Evolutionary conservation across 2,113 vertebrate genomes (phyloP).

Genomic region (Spermophilus dauricus): DNA sequence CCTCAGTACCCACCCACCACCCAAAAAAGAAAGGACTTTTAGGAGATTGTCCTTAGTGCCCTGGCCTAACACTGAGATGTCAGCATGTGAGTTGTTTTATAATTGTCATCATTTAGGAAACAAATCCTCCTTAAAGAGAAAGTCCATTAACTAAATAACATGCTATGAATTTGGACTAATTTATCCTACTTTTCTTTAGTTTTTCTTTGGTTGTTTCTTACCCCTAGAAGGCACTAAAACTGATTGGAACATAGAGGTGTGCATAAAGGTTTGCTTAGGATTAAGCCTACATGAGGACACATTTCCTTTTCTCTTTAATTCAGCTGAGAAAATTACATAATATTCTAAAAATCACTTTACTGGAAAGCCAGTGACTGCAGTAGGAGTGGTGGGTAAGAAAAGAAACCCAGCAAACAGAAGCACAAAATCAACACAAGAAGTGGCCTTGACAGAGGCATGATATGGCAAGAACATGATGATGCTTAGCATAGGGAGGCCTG

Average conservation of each 20-base stretch:
- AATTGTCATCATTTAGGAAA: background rate
- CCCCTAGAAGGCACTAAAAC: background rate
- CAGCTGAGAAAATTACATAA: background rate
- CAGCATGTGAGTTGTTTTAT: background rate
- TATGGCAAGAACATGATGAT: background rate
- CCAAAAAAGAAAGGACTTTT: background rate
- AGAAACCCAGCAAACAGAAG: constrained; percentile 45
- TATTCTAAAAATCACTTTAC: constrained; percentile 57
- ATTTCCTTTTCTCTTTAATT: constrained; percentile 34
- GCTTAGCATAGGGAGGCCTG: background rate
- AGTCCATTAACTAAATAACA: background rate
- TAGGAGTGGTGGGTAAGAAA: constrained; percentile 18
- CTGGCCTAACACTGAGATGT: background rate
- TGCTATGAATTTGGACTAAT: background rate
- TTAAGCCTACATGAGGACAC: background rate
- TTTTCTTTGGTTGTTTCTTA: background rate
- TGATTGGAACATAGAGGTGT: background rate
- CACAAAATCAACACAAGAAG: constrained; percentile 54
- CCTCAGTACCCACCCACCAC: too few species aligned
- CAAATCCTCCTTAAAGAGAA: background rate
- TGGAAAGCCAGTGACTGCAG: constrained; percentile 27
- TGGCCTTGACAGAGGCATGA: background rate
- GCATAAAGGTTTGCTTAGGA: background rate
- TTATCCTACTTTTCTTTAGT: background rate
- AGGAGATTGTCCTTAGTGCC: background rate